These are phyloP conservation scores for Notothenia coriiceps DNA, from an alignment of 2,113 vertebrate species.

Conservation along the genomic window DNA sequence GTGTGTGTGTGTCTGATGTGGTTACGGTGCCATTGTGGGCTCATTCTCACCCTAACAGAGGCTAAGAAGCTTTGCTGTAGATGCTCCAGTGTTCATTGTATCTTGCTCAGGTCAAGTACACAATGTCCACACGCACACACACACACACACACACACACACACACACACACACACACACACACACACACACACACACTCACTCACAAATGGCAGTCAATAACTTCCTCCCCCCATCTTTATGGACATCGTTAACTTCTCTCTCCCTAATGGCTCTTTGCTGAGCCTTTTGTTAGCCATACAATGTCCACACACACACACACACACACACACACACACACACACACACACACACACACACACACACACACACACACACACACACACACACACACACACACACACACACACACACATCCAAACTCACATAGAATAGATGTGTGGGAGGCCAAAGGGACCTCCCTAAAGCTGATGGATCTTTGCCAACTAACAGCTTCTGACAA, in stretches of 20 bases:
- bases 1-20: conserved; percentile 70
- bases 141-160: neutral
- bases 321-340: conserved; percentile 46
- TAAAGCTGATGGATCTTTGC: conserved; percentile 62
- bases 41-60: conserved; percentile 72
- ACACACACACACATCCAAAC: conserved; percentile 31
- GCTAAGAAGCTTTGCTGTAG: conserved; percentile 76
- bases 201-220: no score
- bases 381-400: conserved; percentile 25
- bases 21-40: conserved; percentile 80
- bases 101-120: conserved; percentile 70
- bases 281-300: no score
- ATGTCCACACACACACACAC: no score
- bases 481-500: conserved; percentile 63
- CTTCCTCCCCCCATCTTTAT: no score
- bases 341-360: conserved; percentile 11
- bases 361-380: conserved; percentile 19
- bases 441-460: conserved; percentile 76
- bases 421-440: conserved; percentile 69
- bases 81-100: conserved; percentile 69
- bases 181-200: conserved; percentile 48
- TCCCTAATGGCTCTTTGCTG: no score
- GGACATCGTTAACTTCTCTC: no score
- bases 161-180: conserved; percentile 9
- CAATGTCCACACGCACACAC: conserved; percentile 50